Conservation (phyloP, 2,113 vertebrate species). For the Gambusia holbrooki region DNA sequence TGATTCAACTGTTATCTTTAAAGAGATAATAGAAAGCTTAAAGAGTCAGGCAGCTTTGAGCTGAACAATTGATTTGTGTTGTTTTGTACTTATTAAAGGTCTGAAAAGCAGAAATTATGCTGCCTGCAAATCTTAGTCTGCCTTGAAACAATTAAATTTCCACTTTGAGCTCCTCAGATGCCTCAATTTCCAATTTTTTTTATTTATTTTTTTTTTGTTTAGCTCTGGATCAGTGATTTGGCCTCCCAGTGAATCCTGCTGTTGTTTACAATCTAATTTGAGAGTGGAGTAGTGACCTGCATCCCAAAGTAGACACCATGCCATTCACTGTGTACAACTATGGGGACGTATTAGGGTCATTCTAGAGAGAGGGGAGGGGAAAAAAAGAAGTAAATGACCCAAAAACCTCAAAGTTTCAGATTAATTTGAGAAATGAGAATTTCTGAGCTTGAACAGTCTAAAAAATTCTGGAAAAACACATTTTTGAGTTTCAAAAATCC, state of each 20-base stretch:
- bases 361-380: too few species aligned
- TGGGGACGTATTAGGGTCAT: too few species aligned
- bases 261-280: conserved; percentile 50
- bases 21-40: not conserved
- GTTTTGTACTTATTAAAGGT: not conserved
- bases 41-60: not conserved
- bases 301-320: conserved; percentile 46
- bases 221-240: conserved; percentile 21
- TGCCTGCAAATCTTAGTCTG: not conserved
- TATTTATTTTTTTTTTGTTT: not conserved
- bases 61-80: not conserved
- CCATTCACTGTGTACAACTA: conserved; percentile 5
- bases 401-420: too few species aligned
- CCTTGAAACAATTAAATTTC: conserved; percentile 12
- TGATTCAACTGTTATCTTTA: not conserved
- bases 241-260: conserved; percentile 4
- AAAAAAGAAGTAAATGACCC: too few species aligned
- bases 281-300: conserved; percentile 39
- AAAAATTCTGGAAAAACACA: too few species aligned
- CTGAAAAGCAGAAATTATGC: conserved; percentile 5
- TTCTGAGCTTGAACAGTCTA: too few species aligned
- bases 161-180: conserved; percentile 9
- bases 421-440: too few species aligned
- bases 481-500: too few species aligned
- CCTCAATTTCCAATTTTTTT: conserved; percentile 19